These are phyloP conservation scores for Propithecus perrieri DNA, from an alignment of 2,797 vertebrate genomes.

Conservation along the genomic window DNA sequence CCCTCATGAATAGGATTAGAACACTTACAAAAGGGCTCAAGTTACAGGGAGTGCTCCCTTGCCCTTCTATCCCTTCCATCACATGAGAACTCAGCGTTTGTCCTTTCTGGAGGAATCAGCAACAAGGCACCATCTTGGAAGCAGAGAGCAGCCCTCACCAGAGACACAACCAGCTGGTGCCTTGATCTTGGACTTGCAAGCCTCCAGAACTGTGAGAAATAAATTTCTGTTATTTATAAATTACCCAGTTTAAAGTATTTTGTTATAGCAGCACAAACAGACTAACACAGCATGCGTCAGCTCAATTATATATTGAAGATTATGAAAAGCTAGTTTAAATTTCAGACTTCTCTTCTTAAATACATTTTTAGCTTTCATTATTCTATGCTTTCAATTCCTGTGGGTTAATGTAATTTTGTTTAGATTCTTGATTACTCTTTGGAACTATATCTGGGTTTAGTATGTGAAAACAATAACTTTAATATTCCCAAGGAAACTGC, in stretches of 20 bases:
- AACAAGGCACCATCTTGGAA: background rate
- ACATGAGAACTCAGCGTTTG: background rate
- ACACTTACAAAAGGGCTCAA: background rate
- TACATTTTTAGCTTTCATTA: conserved; percentile 29
- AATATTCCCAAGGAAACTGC: conserved; percentile 71
- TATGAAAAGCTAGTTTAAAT: conserved; percentile 27
- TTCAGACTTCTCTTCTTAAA: conserved; percentile 1
- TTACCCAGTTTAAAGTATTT: background rate
- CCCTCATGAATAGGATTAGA: background rate
- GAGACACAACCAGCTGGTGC: background rate
- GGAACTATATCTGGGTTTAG: conserved; percentile 4
- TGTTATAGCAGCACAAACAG: background rate
- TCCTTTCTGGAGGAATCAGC: background rate
- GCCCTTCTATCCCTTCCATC: background rate
- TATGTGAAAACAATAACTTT: conserved; percentile 58
- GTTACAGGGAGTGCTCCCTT: background rate
- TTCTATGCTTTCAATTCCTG: conserved; percentile 3
- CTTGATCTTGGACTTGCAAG: background rate
- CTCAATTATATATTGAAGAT: conserved; percentile 23
- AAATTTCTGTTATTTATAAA: background rate
- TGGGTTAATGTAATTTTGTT: conserved; percentile 38
- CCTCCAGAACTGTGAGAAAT: background rate
- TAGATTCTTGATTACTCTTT: conserved; percentile 55
- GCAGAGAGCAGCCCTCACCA: background rate
- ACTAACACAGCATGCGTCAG: background rate